phyloP scores from a whole-genome alignment of 1,140 invertebrate species.

The Penaeus vannamei region DNA sequence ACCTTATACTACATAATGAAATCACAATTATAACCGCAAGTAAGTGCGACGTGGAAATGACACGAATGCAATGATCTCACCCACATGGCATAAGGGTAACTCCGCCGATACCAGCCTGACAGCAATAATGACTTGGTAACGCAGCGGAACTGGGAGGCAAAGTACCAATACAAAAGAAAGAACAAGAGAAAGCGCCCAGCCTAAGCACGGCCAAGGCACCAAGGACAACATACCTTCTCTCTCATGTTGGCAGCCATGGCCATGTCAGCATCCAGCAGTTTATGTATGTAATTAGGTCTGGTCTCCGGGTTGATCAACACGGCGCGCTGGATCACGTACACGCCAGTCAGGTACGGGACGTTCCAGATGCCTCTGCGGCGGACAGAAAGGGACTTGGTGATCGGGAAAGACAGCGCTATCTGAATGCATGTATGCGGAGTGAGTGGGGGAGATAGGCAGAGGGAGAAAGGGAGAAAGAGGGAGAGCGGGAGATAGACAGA shows the following conservation, averaged over 20 bases:
- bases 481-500: not conserved
- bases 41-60: too few relatives aligned
- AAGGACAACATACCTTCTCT: constrained; percentile 75
- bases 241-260: constrained; percentile 84
- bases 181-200: too few relatives aligned
- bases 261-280: constrained; percentile 90
- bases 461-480: constrained; percentile 22
- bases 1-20: too few relatives aligned
- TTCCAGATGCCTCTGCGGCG: constrained; percentile 93
- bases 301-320: constrained; percentile 76
- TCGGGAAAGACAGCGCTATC: not conserved
- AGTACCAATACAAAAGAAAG: too few relatives aligned
- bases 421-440: not conserved
- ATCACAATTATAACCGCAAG: too few relatives aligned
- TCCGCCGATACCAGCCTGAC: too few relatives aligned
- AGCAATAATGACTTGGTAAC: too few relatives aligned
- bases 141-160: too few relatives aligned
- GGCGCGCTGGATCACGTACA: constrained; percentile 87
- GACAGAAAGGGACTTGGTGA: not conserved
- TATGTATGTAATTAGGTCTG: constrained; percentile 76
- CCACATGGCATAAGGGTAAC: too few relatives aligned
- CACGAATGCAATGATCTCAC: too few relatives aligned
- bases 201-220: not conserved
- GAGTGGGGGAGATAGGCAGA: constrained; percentile 33
- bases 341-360: constrained; percentile 90